Evolutionary conservation across 2,113 vertebrate genomes (phyloP), one percentile per base, ranked within the genome.

Genomic region (Phocoena phocoena): DNA sequence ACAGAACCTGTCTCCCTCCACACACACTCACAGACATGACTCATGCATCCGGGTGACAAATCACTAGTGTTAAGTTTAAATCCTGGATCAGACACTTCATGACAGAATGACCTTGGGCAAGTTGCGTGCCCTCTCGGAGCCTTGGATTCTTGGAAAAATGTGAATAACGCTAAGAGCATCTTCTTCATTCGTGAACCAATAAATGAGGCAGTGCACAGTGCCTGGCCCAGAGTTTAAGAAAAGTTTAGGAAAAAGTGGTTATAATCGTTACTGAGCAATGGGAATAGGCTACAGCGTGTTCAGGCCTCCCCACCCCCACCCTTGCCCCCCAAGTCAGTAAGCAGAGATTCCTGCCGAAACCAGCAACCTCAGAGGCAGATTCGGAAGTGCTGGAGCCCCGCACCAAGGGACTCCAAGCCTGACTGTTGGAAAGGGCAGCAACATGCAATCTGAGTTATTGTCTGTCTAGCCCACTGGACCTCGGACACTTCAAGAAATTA

Each of bases 151-250:
- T 68, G 28, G 58, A 9, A 50, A 38, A 85, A 47, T 84, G 31
- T 15, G 36, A 95, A 18, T 47, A 79, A 20, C 12, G 20, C 15
- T 10, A 25, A 26, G 0, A 20, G 63, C 13, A 11, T 87, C 81
- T 53, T 71, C 58, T 44, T 38, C 41, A 20, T 7, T 10, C 2
- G 11, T 7, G 11, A 67, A 7, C 60, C 77, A 20, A 2, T 10
- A 13, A 25, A 11, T 0, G 62, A 63, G n/a, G 53, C 38, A 23
- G 23, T 8, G 17, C 9, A 20, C 10, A 38, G 10, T n/a, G 36
- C 31, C 55, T 38, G 71, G 38, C 25, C 38, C 0, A 0, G 0
- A 2, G n/a, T 47, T 47, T 47, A 10, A 2, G 44, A 47, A 36
- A 21, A 0, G 21, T 50, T 33, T 60, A 44, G 53, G 25, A 41